Conservation (phyloP, 2,113 vertebrate species). For the Festucalex cinctus region DNA sequence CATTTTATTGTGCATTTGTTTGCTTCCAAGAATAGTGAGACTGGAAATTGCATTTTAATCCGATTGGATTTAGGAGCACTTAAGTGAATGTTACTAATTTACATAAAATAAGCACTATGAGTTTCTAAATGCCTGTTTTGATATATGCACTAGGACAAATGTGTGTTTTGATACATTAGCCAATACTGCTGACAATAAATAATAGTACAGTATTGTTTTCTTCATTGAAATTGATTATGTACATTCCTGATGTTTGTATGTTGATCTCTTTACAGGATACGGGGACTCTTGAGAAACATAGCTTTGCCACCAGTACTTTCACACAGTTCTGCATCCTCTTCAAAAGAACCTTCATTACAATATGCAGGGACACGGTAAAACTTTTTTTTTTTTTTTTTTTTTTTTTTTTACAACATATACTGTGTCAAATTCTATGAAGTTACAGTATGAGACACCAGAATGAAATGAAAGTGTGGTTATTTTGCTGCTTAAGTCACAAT, state of each 20-base stretch:
- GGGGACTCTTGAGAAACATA: conserved; percentile 91
- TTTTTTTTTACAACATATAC: neutral
- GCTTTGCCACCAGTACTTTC: conserved; percentile 89
- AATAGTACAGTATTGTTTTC: neutral
- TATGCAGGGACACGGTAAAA: conserved; percentile 90
- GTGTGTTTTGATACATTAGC: neutral
- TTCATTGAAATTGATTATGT: neutral
- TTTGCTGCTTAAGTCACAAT: neutral
- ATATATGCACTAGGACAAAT: neutral
- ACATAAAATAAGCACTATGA: neutral
- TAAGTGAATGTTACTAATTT: neutral
- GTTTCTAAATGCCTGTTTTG: neutral
- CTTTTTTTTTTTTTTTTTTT: neutral
- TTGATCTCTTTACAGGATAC: conserved; percentile 70
- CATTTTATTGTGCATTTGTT: neutral
- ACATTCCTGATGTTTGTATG: neutral
- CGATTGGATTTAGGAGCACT: neutral
- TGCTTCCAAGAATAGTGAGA: neutral
- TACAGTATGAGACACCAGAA: neutral
- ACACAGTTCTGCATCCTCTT: conserved; percentile 98
- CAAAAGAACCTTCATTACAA: conserved; percentile 90
- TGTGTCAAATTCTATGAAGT: neutral
- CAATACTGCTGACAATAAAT: neutral
- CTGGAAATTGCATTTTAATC: neutral
- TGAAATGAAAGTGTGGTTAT: too few species aligned